These are phyloP conservation scores for Graptemys geographica DNA, from an alignment of 2,797 vertebrate species.

Conservation along the genomic window DNA sequence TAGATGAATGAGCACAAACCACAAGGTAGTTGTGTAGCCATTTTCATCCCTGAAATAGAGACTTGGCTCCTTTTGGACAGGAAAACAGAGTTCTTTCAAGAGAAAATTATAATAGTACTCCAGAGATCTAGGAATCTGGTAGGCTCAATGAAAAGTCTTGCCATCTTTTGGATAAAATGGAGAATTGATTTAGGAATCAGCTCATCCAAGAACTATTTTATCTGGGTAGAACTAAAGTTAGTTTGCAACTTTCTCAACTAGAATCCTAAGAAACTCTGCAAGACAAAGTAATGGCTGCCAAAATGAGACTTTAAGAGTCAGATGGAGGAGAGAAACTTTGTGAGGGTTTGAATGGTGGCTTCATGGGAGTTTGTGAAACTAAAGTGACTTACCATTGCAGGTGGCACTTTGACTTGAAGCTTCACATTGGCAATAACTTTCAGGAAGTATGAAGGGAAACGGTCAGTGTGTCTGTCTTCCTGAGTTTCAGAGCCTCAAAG, in stretches of 20 bases:
- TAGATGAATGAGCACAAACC: background rate
- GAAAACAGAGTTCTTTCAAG: background rate
- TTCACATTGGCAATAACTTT: background rate
- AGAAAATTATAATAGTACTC: background rate
- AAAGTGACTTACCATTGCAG: background rate
- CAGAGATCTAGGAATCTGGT: background rate
- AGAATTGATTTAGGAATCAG: background rate
- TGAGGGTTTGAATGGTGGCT: background rate
- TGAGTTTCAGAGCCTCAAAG: background rate
- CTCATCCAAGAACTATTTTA: background rate
- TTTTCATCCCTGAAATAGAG: background rate
- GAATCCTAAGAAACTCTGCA: background rate
- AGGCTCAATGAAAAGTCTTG: background rate
- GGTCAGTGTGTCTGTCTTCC: background rate
- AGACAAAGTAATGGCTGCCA: background rate
- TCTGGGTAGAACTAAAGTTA: background rate
- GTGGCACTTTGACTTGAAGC: background rate
- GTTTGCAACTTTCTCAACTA: no score
- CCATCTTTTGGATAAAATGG: background rate
- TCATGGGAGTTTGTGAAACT: background rate
- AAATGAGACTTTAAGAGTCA: background rate
- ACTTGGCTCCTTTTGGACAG: background rate
- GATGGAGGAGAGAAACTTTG: background rate
- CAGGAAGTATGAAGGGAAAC: background rate
- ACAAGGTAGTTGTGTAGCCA: background rate